These are phyloP conservation scores for Phalera bucephala DNA, from an alignment of 2,888 invertebrate genomes.

Conservation along the genomic window DNA sequence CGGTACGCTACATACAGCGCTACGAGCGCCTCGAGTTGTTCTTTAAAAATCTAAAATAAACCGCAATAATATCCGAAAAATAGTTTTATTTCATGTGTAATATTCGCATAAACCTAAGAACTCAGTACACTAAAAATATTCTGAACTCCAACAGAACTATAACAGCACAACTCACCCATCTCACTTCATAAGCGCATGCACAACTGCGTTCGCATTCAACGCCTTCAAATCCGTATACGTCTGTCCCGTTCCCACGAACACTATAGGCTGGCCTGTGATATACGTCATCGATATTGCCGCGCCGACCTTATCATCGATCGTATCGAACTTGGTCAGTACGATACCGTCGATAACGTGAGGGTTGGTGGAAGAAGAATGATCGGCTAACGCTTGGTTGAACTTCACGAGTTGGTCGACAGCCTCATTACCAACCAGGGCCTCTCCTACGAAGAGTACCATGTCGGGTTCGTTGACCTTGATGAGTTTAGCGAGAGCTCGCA, in stretches of 20 bases:
- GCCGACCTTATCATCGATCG: slow-evolving; percentile 99
- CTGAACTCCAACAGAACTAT: neutral
- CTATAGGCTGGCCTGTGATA: slow-evolving; percentile 99
- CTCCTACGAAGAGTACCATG: slow-evolving; percentile 99
- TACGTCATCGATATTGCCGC: slow-evolving; percentile 99
- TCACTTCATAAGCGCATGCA: slow-evolving; percentile 97
- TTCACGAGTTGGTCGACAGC: slow-evolving; percentile 99
- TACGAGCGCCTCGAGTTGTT: too few relatives aligned
- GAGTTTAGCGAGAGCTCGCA: slow-evolving; percentile 98
- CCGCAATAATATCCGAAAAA: too few relatives aligned
- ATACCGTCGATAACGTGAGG: slow-evolving; percentile 99
- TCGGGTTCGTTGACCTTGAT: slow-evolving; percentile 98
- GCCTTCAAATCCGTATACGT: slow-evolving; percentile 99
- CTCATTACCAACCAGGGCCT: slow-evolving; percentile 99
- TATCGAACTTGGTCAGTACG: slow-evolving; percentile 99
- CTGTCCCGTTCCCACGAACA: slow-evolving; percentile 99
- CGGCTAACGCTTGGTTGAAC: slow-evolving; percentile 98
- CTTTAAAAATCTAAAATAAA: too few relatives aligned
- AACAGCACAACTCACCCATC: slow-evolving; percentile 15
- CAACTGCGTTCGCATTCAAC: slow-evolving; percentile 97
- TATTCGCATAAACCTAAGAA: too few relatives aligned
- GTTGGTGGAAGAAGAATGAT: slow-evolving; percentile 89
- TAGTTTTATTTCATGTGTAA: too few relatives aligned
- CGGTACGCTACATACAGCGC: too few relatives aligned
- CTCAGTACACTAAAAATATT: too few relatives aligned